Evolutionary conservation across 1,140 invertebrate genomes (phyloP), one percentile per base, ranked within the genome.

Genomic region (Ceratoteleas bidentatus): DNA sequence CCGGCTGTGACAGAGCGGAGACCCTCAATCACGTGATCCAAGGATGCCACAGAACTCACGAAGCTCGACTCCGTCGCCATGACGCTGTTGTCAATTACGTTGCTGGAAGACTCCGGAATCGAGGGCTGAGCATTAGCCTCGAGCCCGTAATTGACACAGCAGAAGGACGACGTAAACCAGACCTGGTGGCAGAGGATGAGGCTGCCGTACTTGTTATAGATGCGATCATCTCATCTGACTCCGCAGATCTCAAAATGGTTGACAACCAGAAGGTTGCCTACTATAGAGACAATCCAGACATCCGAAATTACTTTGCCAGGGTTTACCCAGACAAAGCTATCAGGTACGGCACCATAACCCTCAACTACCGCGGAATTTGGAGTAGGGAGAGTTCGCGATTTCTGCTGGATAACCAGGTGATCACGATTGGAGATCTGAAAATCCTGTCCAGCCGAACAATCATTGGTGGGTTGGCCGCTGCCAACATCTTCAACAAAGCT

Each of bases 11-110:
- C 0, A 10, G 10, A 9, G 3, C 8, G 0, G 66, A 69, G 24
- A 69, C 66, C 6, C n/a, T 49, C 0, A 57, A 56, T 14, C 54
- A 69, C 14, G 16, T 58, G 0, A 1, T 58, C 2, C 66, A 69
- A 43, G 45, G 3, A 0, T 69, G 54, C 11, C 45, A 50, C 3
- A 7, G 45, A 11, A 50, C 32, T 0, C 54, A 69, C 32, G 56
- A 13, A 15, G 14, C 13, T 0, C 2, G 66, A 1, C 58, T 69
- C 5, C 3, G 10, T 2, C 49, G 54, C 32, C 54, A 58, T 15
- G 14, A 69, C 6, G 54, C 54, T 3, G 0, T 69, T 7, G 14
- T 32, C n/a, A 50, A 49, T 0, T 66, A 47, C 11, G n/a, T 47
- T 4, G 10, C 1, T 4, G n/a, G 49, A 24, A 11, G 9, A 0